Percentiles rank a stretch among this genome's conserved stretches.
These are phyloP conservation scores for Ia io DNA, from an alignment of 2,113 vertebrate species.

Conservation along the genomic window DNA sequence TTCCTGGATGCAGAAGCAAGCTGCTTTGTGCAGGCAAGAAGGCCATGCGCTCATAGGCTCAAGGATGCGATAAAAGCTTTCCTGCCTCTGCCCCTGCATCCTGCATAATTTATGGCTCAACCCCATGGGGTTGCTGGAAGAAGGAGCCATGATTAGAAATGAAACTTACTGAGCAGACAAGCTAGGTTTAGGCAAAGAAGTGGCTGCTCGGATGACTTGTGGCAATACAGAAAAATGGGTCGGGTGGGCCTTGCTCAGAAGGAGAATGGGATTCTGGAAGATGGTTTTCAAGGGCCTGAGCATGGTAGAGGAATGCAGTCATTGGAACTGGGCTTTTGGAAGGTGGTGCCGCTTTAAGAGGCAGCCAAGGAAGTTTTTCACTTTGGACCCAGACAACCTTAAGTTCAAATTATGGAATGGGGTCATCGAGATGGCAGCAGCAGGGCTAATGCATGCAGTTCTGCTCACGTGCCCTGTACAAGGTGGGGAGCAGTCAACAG, in stretches of 20 bases:
- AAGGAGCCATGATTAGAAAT: not conserved
- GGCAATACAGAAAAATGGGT: not conserved
- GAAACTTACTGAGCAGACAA: not conserved
- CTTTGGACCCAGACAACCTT: not conserved
- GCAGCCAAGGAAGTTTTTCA: not conserved
- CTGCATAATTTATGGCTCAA: not conserved
- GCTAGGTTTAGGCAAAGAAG: not conserved
- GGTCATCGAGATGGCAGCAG: not conserved
- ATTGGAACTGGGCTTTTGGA: not conserved
- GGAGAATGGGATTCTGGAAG: not conserved
- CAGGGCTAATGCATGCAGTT: not conserved
- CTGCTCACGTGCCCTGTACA: not conserved
- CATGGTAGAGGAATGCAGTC: not conserved
- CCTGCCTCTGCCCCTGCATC: not conserved
- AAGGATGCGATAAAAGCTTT: not conserved
- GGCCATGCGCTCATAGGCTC: not conserved
- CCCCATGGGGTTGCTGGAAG: not conserved
- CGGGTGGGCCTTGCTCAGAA: not conserved
- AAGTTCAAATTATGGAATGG: not conserved
- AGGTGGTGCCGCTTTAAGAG: not conserved
- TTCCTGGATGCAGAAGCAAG: not conserved
- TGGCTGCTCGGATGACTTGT: not conserved
- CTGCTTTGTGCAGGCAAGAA: not conserved
- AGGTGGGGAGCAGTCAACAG: fast-evolving
- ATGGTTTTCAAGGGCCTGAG: not conserved